These are phyloP conservation scores for Blomia tropicalis DNA, from an alignment of 2,888 invertebrate genomes.

Conservation along the genomic window DNA sequence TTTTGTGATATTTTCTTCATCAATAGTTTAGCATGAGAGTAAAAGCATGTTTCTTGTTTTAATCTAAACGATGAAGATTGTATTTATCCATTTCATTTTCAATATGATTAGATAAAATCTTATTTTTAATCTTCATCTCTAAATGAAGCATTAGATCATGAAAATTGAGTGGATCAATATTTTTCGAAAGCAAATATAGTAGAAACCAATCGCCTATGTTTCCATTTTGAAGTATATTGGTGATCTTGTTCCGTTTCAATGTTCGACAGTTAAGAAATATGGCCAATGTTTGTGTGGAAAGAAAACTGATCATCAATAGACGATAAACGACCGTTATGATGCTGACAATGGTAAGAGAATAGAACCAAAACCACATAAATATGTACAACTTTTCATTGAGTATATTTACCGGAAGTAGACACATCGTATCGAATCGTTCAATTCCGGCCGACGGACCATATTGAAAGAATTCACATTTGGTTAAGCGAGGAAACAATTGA, in stretches of 20 bases:
- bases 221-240: background rate
- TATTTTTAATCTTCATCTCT: too few species aligned
- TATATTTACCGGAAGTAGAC: slow-evolving; percentile 31
- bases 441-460: slow-evolving; percentile 31
- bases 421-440: slow-evolving; percentile 31
- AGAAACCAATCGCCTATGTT: slow-evolving; percentile 61
- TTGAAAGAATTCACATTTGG: slow-evolving; percentile 31
- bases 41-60: too few species aligned
- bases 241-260: background rate
- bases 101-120: background rate
- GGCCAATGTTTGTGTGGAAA: background rate
- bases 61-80: background rate
- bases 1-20: too few species aligned
- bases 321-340: background rate
- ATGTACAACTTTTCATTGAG: slow-evolving; percentile 31
- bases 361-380: slow-evolving; percentile 32
- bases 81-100: background rate
- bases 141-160: slow-evolving; percentile 12
- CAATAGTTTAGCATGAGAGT: too few species aligned
- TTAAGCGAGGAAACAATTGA: slow-evolving; percentile 30
- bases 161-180: slow-evolving; percentile 49
- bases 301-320: background rate
- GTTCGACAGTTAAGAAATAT: background rate
- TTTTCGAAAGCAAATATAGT: slow-evolving; percentile 65
- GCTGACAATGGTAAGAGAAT: slow-evolving; percentile 26